Evolutionary conservation across 2,888 invertebrate genomes (phyloP).

Genomic region (Patella ulyssiponensis): DNA sequence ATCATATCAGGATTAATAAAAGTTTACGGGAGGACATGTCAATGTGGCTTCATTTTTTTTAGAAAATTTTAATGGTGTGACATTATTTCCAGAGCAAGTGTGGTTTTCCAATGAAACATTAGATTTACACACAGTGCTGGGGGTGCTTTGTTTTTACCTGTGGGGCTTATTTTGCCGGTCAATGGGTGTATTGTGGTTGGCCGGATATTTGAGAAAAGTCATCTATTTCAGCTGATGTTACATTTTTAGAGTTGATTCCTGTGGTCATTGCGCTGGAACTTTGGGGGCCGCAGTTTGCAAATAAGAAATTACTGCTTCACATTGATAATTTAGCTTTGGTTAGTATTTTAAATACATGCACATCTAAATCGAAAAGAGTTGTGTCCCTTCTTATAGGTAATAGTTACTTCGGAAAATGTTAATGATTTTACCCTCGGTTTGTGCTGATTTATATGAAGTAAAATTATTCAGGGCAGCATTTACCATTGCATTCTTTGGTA

Average conservation of each 20-base stretch:
- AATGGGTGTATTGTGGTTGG: constrained; percentile 26
- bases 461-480: constrained; percentile 19
- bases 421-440: neutral
- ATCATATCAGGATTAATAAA: neutral
- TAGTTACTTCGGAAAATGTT: neutral
- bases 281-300: constrained; percentile 14
- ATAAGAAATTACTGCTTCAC: constrained; percentile 20
- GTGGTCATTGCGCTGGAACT: constrained; percentile 8
- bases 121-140: constrained; percentile 10
- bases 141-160: constrained; percentile 22
- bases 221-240: constrained; percentile 20
- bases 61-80: neutral
- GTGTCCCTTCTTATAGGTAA: constrained; percentile 14
- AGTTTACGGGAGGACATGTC: neutral
- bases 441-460: constrained; percentile 12
- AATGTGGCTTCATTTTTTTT: neutral
- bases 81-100: neutral
- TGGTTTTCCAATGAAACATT: neutral
- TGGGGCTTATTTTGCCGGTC: constrained; percentile 21
- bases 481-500: constrained; percentile 16
- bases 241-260: constrained; percentile 21
- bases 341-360: constrained; percentile 23
- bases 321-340: constrained; percentile 30
- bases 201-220: constrained; percentile 17
- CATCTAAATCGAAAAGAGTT: constrained; percentile 23